These are phyloP conservation scores for Menura novaehollandiae DNA, from an alignment of 2,113 vertebrate genomes.

Conservation along the genomic window DNA sequence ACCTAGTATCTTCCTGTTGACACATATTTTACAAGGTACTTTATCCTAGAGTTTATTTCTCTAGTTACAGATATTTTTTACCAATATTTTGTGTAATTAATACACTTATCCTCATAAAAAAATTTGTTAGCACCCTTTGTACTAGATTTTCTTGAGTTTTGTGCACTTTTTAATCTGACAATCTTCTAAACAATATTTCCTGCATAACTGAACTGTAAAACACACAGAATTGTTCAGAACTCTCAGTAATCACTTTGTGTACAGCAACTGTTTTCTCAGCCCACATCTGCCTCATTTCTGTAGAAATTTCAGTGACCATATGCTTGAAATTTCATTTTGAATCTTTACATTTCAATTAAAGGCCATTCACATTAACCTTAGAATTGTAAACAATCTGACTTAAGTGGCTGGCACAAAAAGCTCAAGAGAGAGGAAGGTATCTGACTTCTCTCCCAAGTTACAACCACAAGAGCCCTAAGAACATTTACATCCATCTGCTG, in stretches of 20 bases:
- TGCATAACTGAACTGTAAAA: not conserved
- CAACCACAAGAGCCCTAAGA: not conserved
- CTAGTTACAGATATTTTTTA: not conserved
- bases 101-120: not conserved
- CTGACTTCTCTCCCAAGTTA: not conserved
- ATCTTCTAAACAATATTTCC: not conserved
- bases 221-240: not conserved
- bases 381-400: not conserved
- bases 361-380: not conserved
- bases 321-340: not conserved
- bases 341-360: not conserved
- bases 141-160: not conserved
- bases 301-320: not conserved
- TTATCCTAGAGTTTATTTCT: not conserved
- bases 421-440: fast-evolving
- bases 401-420: not conserved
- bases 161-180: not conserved
- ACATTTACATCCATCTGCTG: not conserved
- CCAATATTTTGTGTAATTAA: not conserved
- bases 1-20: not conserved
- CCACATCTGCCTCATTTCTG: not conserved
- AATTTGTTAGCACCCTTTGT: not conserved
- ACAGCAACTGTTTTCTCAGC: not conserved
- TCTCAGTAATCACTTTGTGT: not conserved
- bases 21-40: not conserved